Percentiles rank a stretch among this genome's conserved stretches.
Evolutionary conservation across 1,140 invertebrate species (phyloP).

Genomic region (Megalopta genalis): DNA sequence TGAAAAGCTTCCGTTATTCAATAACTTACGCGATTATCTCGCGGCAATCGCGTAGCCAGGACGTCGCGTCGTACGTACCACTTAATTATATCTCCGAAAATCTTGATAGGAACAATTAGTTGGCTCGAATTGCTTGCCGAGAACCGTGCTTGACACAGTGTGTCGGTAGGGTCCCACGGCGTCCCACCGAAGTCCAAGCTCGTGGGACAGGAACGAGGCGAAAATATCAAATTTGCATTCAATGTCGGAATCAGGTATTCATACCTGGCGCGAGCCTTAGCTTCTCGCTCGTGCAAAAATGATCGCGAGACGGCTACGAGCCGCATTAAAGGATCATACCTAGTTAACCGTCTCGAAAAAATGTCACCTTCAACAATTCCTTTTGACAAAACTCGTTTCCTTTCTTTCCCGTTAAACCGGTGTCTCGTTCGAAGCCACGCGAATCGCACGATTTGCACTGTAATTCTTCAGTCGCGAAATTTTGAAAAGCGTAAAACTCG

Average conservation of each 20-base stretch:
- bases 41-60: neutral
- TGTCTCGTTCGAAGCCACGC: no score
- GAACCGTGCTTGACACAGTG: neutral
- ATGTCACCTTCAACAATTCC: no score
- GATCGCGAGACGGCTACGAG: no score
- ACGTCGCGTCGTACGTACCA: conserved; percentile 1
- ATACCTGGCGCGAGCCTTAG: neutral
- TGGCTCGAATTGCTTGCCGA: neutral
- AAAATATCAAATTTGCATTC: conserved; percentile 63
- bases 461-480: no score
- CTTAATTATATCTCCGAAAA: conserved; percentile 4
- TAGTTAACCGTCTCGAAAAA: no score
- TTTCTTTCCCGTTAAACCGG: no score
- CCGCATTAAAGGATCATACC: no score
- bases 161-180: conserved; percentile 38
- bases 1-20: conserved; percentile 8
- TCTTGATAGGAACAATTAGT: conserved; percentile 24
- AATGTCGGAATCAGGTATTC: conserved; percentile 46
- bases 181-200: conserved; percentile 2
- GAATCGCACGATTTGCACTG: no score
- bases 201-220: conserved; percentile 55
- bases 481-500: no score
- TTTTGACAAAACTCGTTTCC: no score
- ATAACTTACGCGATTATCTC: conserved; percentile 3
- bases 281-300: no score